A percentile compares a stretch with the other conserved stretches of the same genome.
phyloP scores from a whole-genome alignment of 2,113 vertebrate species.

The Python bivittatus region DNA sequence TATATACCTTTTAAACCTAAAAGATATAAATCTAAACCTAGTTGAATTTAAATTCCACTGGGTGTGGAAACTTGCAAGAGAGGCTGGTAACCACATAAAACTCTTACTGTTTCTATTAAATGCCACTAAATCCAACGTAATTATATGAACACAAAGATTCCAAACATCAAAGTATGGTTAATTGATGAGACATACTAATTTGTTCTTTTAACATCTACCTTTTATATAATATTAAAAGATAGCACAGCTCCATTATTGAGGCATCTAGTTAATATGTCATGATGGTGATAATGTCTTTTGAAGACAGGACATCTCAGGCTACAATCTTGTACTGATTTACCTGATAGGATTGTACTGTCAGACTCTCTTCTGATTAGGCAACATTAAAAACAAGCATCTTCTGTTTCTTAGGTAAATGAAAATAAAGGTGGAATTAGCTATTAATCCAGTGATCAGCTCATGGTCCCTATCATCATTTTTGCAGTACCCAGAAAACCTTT shows the following conservation, averaged over 20 bases:
- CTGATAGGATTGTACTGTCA: background rate
- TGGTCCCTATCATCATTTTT: background rate
- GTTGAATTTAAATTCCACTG: background rate
- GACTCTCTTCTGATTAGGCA: background rate
- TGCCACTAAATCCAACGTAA: background rate
- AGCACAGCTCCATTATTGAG: background rate
- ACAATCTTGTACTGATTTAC: background rate
- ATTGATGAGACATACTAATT: constrained; percentile 10
- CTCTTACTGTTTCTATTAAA: background rate
- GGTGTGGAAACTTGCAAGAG: background rate
- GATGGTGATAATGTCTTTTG: background rate
- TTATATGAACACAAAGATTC: background rate
- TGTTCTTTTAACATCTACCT: constrained; percentile 23
- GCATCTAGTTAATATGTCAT: background rate
- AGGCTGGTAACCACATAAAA: constrained; percentile 5
- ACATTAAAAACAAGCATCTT: background rate
- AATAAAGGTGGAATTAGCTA: background rate
- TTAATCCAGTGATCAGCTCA: background rate
- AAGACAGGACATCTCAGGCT: background rate
- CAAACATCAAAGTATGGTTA: constrained; percentile 15
- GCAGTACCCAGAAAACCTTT: background rate
- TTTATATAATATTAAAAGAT: constrained; percentile 17
- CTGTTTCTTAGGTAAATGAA: background rate
- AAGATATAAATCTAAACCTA: background rate
- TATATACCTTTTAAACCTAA: background rate